Evolutionary conservation across 2,797 vertebrate species (phyloP), one percentile per base, ranked within the genome.

Genomic region (Rhinella marina): DNA sequence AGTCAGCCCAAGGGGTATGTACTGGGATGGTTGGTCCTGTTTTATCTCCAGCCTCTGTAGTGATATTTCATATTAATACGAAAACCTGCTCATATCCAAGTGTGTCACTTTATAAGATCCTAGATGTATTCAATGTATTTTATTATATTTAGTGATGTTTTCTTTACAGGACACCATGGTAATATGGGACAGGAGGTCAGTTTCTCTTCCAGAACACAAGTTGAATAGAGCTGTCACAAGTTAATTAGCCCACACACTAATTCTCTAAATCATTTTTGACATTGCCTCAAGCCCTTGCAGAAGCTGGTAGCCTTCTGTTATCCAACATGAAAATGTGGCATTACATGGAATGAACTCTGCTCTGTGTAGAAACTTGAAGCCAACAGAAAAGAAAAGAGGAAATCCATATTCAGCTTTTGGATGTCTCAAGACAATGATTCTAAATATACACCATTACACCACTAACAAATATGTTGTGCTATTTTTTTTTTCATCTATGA

Each of bases 231-330:
- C 88, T 89, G 88, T 89, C 88, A 87, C 80, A 83, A 87, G 64
- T 68, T 89, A 86, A 89, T 89, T 89, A 87, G 62, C 61, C 62
- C 61, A 10, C 64, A 25, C 81, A 72, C 81, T 89, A 89, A 89
- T 89, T 87, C 85, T 64, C 75, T 84, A 79, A 81, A 89, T 87
- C 62, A 86, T 80, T 86, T 89, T 75, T 86, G 62, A 86, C 57
- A 59, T 72, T 89, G 81, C 85, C 88, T 89, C n/a, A n/a, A 83
- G 88, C 85, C 81, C 64, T 72, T 54, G n/a, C 81, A 83, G 68
- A 87, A 82, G 73, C 75, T 83, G 80, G 73, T 84, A 76, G 85
- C 81, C 85, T 86, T 89, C 85, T 89, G 88, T 75, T 89, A 29
- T 80, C 64, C 29, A 82, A 57, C 75, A 73, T 17, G 61, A 64